Evolutionary conservation across 1,140 invertebrate genomes (phyloP).

Genomic region (Saccostrea echinata): DNA sequence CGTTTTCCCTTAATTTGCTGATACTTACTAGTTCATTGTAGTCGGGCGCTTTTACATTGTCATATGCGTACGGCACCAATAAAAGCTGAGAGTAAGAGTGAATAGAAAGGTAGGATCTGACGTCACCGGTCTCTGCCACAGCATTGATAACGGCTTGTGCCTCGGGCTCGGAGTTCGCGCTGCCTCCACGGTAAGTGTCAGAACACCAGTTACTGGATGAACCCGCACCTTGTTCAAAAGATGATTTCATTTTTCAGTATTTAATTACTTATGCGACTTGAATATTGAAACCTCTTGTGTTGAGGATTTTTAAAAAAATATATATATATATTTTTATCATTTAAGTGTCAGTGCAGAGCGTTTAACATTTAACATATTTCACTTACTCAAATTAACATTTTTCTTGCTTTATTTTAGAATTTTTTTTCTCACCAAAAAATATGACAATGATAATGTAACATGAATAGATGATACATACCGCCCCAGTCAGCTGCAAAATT

Average conservation of each 20-base stretch:
- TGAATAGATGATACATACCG: background rate
- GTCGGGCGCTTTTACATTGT: constrained; percentile 24
- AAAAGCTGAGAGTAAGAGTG: constrained; percentile 65
- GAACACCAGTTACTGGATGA: constrained; percentile 36
- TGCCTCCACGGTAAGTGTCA: constrained; percentile 55
- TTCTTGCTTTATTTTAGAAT: too few relatives aligned
- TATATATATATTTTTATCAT: too few relatives aligned
- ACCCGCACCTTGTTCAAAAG: constrained; percentile 47
- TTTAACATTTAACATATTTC: too few relatives aligned
- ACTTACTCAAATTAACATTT: too few relatives aligned
- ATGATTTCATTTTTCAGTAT: too few relatives aligned
- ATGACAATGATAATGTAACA: background rate
- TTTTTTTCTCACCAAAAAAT: background rate
- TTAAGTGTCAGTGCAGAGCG: too few relatives aligned
- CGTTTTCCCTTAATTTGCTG: background rate
- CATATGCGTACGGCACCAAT: constrained; percentile 52
- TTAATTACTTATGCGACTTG: too few relatives aligned
- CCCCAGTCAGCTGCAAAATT: constrained; percentile 72
- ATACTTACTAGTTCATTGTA: constrained; percentile 39
- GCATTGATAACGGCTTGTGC: constrained; percentile 50
- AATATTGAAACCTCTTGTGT: too few relatives aligned
- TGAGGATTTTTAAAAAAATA: too few relatives aligned
- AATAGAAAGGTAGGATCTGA: constrained; percentile 58
- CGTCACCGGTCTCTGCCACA: constrained; percentile 39
- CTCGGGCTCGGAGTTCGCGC: constrained; percentile 59